Conservation (phyloP, 2,113 vertebrate species). For the Gasterosteus nipponicus region DNA sequence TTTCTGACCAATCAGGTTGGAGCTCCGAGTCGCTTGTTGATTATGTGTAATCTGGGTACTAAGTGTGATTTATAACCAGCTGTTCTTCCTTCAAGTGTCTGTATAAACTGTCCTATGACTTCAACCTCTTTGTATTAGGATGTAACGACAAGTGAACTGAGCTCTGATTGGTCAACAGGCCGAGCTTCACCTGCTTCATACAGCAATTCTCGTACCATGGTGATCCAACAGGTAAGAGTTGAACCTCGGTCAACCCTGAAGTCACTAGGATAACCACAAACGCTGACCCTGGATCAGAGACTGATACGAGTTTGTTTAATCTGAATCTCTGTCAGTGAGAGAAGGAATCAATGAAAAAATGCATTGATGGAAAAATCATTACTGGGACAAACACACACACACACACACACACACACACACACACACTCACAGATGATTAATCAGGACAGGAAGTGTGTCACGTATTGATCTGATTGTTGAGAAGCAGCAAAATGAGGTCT, state of each 20-base stretch:
- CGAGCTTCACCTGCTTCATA: too few species aligned
- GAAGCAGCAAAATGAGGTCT: background rate
- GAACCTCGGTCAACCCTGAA: too few species aligned
- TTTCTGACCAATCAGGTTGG: too few species aligned
- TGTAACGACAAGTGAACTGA: too few species aligned
- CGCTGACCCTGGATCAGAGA: background rate
- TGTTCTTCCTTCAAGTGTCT: too few species aligned
- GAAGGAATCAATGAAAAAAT: background rate
- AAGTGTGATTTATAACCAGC: too few species aligned
- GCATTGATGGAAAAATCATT: conserved; percentile 1
- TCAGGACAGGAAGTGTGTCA: conserved; percentile 1
- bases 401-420: background rate
- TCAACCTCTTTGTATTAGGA: too few species aligned
- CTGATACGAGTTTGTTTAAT: background rate
- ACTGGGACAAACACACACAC: background rate
- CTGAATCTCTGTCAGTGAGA: background rate
- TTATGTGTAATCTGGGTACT: too few species aligned
- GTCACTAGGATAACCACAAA: background rate
- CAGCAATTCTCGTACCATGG: too few species aligned
- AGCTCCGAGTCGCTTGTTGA: too few species aligned
- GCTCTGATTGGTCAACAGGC: too few species aligned
- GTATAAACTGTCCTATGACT: too few species aligned
- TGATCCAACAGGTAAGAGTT: background rate
- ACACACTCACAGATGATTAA: background rate
- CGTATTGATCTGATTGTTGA: background rate